Evolutionary conservation across 2,797 vertebrate genomes (phyloP), one percentile per base, ranked within the genome.

Genomic region (Poeciliopsis gracilis): DNA sequence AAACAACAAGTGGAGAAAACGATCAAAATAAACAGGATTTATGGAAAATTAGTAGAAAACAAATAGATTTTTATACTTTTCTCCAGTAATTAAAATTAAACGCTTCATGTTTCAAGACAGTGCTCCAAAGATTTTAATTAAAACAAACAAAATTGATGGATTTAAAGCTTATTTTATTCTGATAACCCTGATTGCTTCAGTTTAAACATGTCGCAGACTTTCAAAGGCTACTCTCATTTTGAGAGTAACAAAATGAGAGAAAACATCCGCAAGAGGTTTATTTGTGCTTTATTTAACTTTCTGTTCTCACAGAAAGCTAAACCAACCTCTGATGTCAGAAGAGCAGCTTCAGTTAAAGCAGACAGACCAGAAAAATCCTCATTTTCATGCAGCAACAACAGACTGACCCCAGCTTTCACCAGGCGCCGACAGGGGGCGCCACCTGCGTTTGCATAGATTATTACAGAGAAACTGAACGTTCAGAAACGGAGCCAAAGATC

Each of bases 261-360:
- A 66, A 67, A 25, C 63, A 67, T 25, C 36, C 9, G 20, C 20
- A 67, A 36, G 20, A 20, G 9, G 18, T 71, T 80, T 61, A 7
- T 76, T 76, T 71, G 66, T 47, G 36, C 46, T 80, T 75, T 80
- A 80, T 76, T 80, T 49, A 23, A 63, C 16, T 80, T 70, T n/a
- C 63, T 67, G 33, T 75, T 46, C 53, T 36, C 33, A 45, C 12
- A 49, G 36, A 61, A 49, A n/a, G 20, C 16, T 25, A 38, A 66
- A 67, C 8, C 20, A 76, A 38, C 28, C 16, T 20, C 18, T 33
- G 20, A 46, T 36, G 5, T 25, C 36, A 45, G 25, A 36, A 41
- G n/a, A 36, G 43, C 57, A 76, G 75, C 45, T 76, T 76, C 4
- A 23, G 38, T 25, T 38, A 4, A 33, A 73, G n/a, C 45, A 72